phyloP scores from a whole-genome alignment of 35 echinoderm and acorn worm genomes.

The Lytechinus pictus region DNA sequence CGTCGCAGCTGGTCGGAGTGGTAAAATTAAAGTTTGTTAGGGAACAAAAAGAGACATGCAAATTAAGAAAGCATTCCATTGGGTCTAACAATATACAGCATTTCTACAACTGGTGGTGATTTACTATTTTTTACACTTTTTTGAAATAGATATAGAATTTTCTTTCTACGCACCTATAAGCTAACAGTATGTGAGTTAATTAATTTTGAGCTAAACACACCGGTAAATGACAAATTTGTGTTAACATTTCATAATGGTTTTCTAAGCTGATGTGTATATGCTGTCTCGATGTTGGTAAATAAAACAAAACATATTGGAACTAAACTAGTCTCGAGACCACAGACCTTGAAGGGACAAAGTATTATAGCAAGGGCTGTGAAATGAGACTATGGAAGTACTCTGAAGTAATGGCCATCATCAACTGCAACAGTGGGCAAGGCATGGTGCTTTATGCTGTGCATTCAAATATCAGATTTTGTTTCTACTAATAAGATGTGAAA shows the following conservation, averaged over 20 bases:
- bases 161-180: background rate
- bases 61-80: slow-evolving; percentile 23
- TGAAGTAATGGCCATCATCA: too few relatives aligned
- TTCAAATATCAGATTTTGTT: too few relatives aligned
- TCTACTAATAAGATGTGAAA: too few relatives aligned
- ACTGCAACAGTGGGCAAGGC: too few relatives aligned
- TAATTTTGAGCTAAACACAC: background rate
- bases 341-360: background rate
- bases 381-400: background rate
- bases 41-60: slow-evolving; percentile 67
- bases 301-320: background rate
- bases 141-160: background rate
- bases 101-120: background rate
- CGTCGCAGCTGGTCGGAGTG: slow-evolving; percentile 56
- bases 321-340: background rate
- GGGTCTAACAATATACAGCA: slow-evolving; percentile 14
- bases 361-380: background rate
- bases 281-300: background rate
- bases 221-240: background rate
- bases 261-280: background rate
- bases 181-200: background rate
- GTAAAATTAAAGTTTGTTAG: slow-evolving; percentile 43
- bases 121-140: background rate
- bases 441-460: too few relatives aligned
- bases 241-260: background rate